Base-by-base conservation (phyloP, 2,113 vertebrate genomes). In the Stictonetta naevosa region DNA sequence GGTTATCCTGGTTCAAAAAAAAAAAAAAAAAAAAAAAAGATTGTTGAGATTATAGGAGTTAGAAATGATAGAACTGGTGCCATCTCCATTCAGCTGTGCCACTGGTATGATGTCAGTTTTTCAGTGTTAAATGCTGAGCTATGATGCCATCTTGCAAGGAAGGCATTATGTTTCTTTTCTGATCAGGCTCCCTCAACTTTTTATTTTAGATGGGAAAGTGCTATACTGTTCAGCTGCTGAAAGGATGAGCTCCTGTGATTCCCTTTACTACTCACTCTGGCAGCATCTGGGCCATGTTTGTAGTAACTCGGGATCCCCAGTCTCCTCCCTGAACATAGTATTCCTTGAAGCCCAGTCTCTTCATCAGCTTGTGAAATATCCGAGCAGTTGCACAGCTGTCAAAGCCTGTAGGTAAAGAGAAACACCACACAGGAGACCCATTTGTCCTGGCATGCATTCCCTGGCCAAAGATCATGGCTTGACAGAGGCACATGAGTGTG, bases 241-340 rank as follows among this genome's bases (percentile, higher is more conserved):
- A 75, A 71, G 44, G 4, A 8, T 29, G 73, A 95, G 17, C 16
- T 53, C 34, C 52, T 67, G 60, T 19, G 8, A 17, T 56, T 80
- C 67, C 23, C 4, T 40, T 86, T 83, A 33, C 18, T 68, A 97
- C 98, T 98, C 93, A 99, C 99, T 98, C 92, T 50, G 99, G 99
- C 75, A 98, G 98, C 98, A 99, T 99, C 95, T 98, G 98, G 25
- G 99, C 97, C 98, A 99, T 98, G 93, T 98, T 97, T 60, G 90
- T 98, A 59, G 98, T 98, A 95, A 99, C 98, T 11, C 88, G 71
- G 29, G 98, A 97, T 38, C 99, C 99, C 98, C 98, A 99, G 95
- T 99, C 99, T 80, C 98, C 99, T 40, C 99, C 99, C 90, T 99
- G 99, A 53, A 99, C 6, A n/a, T 99, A 99, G 93, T 98, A 99